A percentile compares a stretch with the other conserved stretches of the same genome.
These are phyloP conservation scores for Nomada ruficornis DNA, from an alignment of 2,888 invertebrate genomes.

Conservation along the genomic window DNA sequence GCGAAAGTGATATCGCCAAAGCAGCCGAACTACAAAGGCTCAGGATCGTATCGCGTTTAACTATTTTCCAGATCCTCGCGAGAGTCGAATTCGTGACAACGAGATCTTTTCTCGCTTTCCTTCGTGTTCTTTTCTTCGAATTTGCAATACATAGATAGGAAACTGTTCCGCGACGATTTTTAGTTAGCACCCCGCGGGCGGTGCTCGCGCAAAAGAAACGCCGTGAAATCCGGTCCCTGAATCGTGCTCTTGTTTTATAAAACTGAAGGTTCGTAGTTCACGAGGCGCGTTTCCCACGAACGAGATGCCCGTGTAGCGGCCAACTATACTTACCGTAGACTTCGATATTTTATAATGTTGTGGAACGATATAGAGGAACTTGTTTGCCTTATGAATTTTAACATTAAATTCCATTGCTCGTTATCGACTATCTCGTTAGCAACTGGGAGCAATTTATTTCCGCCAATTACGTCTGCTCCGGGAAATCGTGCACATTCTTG, in stretches of 20 bases:
- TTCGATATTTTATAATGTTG: conserved; percentile 21
- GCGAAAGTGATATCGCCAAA: conserved; percentile 74
- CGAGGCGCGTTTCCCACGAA: conserved; percentile 49
- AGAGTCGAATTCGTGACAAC: conserved; percentile 47
- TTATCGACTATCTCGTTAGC: conserved; percentile 21
- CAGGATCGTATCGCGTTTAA: conserved; percentile 58
- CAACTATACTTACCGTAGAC: conserved; percentile 44
- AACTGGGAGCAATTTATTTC: conserved; percentile 46
- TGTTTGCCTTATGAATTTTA: conserved; percentile 22
- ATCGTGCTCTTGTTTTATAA: conserved; percentile 33
- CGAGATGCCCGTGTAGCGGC: conserved; percentile 20
- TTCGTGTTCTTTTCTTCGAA: neutral
- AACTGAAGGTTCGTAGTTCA: conserved; percentile 31
- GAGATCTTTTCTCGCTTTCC: conserved; percentile 29
- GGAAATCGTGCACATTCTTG: conserved; percentile 54
- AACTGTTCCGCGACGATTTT: conserved; percentile 20
- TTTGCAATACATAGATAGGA: neutral
- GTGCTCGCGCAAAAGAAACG: no score
- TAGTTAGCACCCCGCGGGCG: neutral
- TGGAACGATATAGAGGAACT: neutral
- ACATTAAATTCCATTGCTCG: conserved; percentile 34
- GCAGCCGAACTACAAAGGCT: conserved; percentile 50
- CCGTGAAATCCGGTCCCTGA: conserved; percentile 23
- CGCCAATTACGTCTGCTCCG: conserved; percentile 45
- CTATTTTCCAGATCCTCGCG: conserved; percentile 24